phyloP scores from a whole-genome alignment of 2,797 vertebrate genomes.

The Diglossa cyanea region DNA sequence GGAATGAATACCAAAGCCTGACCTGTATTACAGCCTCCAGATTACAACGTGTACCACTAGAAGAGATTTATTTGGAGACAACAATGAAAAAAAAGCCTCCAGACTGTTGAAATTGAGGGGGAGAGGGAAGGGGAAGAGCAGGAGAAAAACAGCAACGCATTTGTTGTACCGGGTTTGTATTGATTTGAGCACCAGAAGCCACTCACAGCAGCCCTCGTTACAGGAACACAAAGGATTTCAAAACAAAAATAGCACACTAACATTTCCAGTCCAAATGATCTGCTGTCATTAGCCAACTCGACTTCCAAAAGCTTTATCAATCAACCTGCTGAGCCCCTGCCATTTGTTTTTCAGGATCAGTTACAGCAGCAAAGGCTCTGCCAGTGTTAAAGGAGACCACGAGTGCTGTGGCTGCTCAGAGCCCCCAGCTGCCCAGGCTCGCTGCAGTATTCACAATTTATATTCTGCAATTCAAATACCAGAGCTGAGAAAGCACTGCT shows the following conservation, averaged over 20 bases:
- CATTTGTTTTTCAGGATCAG: not conserved
- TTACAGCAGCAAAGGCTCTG: not conserved
- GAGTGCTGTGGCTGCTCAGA: not conserved
- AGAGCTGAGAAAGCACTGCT: not conserved
- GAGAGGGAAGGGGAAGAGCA: not conserved
- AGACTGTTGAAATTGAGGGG: not conserved
- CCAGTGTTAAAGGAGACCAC: not conserved
- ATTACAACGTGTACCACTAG: not conserved
- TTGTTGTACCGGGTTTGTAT: conserved; percentile 39
- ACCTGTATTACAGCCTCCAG: not conserved
- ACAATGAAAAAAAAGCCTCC: conserved; percentile 4
- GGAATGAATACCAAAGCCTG: not conserved
- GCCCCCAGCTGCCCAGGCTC: not conserved
- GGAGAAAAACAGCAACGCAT: not conserved
- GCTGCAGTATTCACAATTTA: not conserved
- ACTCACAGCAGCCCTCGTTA: conserved; percentile 21
- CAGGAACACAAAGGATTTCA: conserved; percentile 38
- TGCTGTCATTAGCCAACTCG: not conserved
- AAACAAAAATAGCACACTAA: conserved; percentile 20
- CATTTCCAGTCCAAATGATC: conserved; percentile 26
- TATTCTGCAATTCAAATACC: not conserved
- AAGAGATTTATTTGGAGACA: not conserved
- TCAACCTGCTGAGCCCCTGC: not conserved
- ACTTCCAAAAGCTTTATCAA: conserved; percentile 8
- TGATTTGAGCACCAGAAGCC: conserved; percentile 36